Base-by-base conservation (phyloP, 35 echinoderm and acorn worm genomes). In the Apostichopus californicus region DNA sequence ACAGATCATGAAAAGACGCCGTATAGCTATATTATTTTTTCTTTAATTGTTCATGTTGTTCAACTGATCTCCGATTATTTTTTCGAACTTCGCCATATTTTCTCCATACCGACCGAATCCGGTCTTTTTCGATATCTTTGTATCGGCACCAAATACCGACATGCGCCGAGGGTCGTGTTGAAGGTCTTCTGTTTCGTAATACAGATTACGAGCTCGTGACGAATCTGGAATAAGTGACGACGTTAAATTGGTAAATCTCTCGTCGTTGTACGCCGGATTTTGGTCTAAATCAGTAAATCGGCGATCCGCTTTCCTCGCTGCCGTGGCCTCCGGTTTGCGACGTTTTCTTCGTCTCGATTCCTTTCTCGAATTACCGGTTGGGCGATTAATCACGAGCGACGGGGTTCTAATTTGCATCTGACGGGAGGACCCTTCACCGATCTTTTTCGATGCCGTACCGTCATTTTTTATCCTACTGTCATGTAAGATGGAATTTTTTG, bases 181-280 rank as follows among this genome's bases (percentile, higher is more conserved):
- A 58, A 77, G 73, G 72, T 83, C 65, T 54, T 73, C 28, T n/a
- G 78, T 20, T 87, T 87, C 85, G 63, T 64, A 87, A 52, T 95
- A 95, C 26, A 95, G 56, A 83, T 95, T 81, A 15, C 86, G 86
- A 54, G 94, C 56, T 15, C 65, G 78, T 3, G 94, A 91, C 23
- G 94, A 92, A 58, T 92, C 94, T 15, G 91, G 94, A 15, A 95
- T 86, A 26, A 95, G 54, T 2, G 86, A 57, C 5, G 91, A 92
- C 9, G 85, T 89, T 61, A 92, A 60, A 10, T 92, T 88, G 14
- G 77, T 88, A 83, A 95, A 95, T 53, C 94, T 79, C 34, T 91
- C 70, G 63, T 95, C 94, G 5, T 87, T 92, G 12, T 83, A 78
- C 1, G 78, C 90, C 8, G 70, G 70, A 70, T 92, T 59, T 52